phyloP scores from a whole-genome alignment of 2,113 vertebrate genomes.

The Plestiodon gilberti region DNA sequence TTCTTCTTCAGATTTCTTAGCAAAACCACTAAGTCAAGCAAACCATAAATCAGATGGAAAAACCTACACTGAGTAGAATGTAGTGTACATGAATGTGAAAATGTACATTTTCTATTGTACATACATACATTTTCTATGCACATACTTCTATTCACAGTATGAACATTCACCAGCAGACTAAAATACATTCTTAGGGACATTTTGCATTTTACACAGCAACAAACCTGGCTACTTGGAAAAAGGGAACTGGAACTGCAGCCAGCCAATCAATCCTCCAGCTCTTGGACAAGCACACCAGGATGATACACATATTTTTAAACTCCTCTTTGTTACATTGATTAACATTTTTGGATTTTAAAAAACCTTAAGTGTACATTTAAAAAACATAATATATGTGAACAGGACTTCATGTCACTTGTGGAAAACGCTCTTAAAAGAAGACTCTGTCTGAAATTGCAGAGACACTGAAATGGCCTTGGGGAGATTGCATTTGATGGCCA shows the following conservation, averaged over 20 bases:
- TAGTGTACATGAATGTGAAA: conserved; percentile 14
- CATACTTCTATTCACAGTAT: background rate
- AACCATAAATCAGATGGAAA: background rate
- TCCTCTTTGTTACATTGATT: background rate
- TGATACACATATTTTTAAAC: background rate
- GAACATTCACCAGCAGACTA: background rate
- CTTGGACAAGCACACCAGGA: background rate
- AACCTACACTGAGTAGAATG: background rate
- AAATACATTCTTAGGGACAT: background rate
- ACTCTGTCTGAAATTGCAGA: background rate
- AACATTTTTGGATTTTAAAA: background rate
- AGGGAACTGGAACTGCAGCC: background rate
- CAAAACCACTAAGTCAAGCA: background rate
- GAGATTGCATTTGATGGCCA: background rate
- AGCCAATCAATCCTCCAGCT: no score
- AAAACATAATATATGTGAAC: background rate
- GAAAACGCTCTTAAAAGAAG: background rate
- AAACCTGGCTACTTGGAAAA: background rate
- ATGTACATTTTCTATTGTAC: no score
- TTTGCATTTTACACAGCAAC: background rate
- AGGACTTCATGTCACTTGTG: background rate
- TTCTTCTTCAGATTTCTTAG: background rate
- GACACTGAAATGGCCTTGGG: background rate
- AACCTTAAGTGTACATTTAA: background rate
- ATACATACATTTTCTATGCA: no score